Percentiles rank a stretch among this genome's conserved stretches.
Conservation (phyloP, 2,888 invertebrate genomes). For the Nysson spinosus region DNA sequence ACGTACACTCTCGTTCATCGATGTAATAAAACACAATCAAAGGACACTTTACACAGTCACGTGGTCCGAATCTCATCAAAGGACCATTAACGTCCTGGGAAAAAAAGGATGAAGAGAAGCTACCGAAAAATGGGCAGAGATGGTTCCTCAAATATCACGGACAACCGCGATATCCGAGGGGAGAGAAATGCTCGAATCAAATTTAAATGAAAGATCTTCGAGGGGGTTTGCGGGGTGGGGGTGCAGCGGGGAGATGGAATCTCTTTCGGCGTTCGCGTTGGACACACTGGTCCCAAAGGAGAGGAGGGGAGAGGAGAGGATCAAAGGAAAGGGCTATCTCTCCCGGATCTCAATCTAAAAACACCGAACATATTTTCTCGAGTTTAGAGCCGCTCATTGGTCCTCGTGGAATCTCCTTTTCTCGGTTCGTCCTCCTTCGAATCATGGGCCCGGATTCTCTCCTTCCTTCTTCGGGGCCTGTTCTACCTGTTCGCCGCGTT, state of each 20-base stretch:
- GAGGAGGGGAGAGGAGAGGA: conserved; percentile 10
- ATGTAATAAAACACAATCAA: too few species aligned
- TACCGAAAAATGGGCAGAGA: conserved; percentile 29
- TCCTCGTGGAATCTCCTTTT: conserved; percentile 52
- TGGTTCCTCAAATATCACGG: conserved; percentile 11
- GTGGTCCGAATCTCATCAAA: background rate
- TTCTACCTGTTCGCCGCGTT: conserved; percentile 68
- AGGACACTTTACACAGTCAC: too few species aligned
- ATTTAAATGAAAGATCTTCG: conserved; percentile 63
- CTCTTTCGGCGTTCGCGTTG: conserved; percentile 51
- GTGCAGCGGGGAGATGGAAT: conserved; percentile 20
- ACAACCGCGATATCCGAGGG: conserved; percentile 5
- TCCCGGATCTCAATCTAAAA: conserved; percentile 61
- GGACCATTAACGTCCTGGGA: conserved; percentile 12
- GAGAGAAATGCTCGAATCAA: conserved; percentile 46
- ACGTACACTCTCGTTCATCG: too few species aligned
- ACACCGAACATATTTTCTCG: conserved; percentile 67
- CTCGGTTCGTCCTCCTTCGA: conserved; percentile 39
- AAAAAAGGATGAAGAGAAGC: conserved; percentile 1
- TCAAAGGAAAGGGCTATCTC: conserved; percentile 51
- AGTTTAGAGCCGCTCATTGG: conserved; percentile 67
- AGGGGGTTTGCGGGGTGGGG: conserved; percentile 17
- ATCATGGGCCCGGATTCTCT: conserved; percentile 8
- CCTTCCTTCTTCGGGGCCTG: conserved; percentile 46
- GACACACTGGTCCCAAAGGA: conserved; percentile 12